Conservation (phyloP, 2,888 invertebrate genomes). For the Eledone cirrhosa region DNA sequence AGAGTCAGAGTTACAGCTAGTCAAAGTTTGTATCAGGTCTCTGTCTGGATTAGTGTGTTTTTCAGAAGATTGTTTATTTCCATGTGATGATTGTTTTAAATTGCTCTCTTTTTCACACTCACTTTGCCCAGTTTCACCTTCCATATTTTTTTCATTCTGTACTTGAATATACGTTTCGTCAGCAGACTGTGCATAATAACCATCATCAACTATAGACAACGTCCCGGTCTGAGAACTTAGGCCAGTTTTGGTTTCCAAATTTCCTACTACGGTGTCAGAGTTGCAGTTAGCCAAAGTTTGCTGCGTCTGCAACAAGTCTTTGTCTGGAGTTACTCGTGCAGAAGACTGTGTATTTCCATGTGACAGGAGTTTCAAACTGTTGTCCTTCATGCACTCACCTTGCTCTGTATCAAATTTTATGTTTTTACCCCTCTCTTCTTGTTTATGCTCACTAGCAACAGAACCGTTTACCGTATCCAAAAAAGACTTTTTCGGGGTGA, state of each 20-base stretch:
- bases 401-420: neutral
- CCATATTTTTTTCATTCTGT: no score
- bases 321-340: neutral
- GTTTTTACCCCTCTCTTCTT: neutral
- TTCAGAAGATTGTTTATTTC: no score
- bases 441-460: neutral
- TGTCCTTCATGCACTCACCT: neutral
- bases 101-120: no score
- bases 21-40: no score
- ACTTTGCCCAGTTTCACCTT: no score
- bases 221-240: neutral
- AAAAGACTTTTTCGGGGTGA: neutral
- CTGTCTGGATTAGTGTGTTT: neutral
- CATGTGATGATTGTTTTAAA: neutral
- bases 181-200: neutral
- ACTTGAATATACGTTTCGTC: no score
- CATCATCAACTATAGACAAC: neutral
- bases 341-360: constrained; percentile 25
- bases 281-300: no score
- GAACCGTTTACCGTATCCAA: neutral
- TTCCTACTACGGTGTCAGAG: neutral
- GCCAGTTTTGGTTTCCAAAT: neutral
- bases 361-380: constrained; percentile 29
- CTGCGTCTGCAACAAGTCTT: neutral
- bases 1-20: neutral